A percentile compares a stretch with the other conserved stretches of the same genome.
Evolutionary conservation across 92 coral and sea anemone genomes (phyloP).

Genomic region (Heteractis magnifica): DNA sequence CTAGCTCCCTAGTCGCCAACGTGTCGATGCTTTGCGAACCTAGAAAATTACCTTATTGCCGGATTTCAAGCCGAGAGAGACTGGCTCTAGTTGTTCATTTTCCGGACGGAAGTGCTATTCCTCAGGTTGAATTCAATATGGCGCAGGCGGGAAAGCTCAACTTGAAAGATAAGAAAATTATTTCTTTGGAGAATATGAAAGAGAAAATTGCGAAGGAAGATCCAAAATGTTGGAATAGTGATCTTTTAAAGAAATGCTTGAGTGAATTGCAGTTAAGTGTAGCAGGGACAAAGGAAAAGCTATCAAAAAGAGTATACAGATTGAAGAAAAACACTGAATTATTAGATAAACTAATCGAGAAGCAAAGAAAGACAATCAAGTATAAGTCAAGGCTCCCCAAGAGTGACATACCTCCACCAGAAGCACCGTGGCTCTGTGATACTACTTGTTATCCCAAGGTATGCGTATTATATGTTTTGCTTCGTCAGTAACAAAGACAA

Average conservation of each 20-base stretch:
- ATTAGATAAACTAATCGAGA: conserved; percentile 31
- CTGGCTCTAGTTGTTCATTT: conserved; percentile 25
- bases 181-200: conserved; percentile 23
- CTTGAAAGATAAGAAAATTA: neutral
- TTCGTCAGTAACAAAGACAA: too few relatives aligned
- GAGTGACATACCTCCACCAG: conserved; percentile 37
- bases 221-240: conserved; percentile 29
- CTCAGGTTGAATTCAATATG: neutral
- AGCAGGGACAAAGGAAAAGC: conserved; percentile 39
- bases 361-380: conserved; percentile 2
- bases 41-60: too few relatives aligned
- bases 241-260: conserved; percentile 37
- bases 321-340: conserved; percentile 15
- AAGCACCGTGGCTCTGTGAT: conserved; percentile 41
- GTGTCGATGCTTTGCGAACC: too few relatives aligned
- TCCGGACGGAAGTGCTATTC: conserved; percentile 40
- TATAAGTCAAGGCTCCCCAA: conserved; percentile 35
- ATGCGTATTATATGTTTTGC: neutral
- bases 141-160: neutral
- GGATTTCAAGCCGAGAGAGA: conserved; percentile 51
- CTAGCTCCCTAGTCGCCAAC: too few relatives aligned
- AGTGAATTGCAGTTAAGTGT: conserved; percentile 40
- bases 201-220: conserved; percentile 33
- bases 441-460: conserved; percentile 33
- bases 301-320: conserved; percentile 28